Evolutionary conservation across 2,888 invertebrate genomes (phyloP).

Genomic region (Prosopocoilus inquinatus): DNA sequence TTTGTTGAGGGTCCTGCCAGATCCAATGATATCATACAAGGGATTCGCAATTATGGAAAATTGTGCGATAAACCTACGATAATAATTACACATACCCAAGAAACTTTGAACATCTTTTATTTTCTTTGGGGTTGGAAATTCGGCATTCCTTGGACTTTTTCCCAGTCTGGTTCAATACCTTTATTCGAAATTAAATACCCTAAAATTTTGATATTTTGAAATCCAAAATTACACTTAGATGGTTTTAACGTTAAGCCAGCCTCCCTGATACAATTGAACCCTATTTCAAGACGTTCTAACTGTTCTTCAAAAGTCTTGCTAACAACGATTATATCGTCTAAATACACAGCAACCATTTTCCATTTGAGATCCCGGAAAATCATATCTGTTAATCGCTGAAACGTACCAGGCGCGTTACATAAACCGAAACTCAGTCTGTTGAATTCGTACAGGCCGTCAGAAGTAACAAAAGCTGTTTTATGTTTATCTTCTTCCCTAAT

Average conservation of each 20-base stretch:
- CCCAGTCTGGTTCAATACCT: slow-evolving; percentile 26
- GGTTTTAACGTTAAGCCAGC: slow-evolving; percentile 7
- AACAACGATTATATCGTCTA: slow-evolving; percentile 27
- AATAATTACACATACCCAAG: no score
- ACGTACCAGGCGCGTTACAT: slow-evolving; percentile 29
- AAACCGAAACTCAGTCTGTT: slow-evolving; percentile 30
- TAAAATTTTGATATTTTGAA: slow-evolving; percentile 4
- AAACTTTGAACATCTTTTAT: slow-evolving; percentile 9
- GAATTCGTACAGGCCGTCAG: slow-evolving; percentile 28
- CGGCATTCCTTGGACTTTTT: slow-evolving; percentile 23
- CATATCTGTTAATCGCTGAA: slow-evolving; percentile 25
- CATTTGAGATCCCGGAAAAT: slow-evolving; percentile 28
- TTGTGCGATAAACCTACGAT: no score
- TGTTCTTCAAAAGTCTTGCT: slow-evolving; percentile 7
- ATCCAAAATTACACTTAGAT: slow-evolving; percentile 5
- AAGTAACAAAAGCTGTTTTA: slow-evolving; percentile 28
- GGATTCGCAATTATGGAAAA: no score
- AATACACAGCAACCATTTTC: slow-evolving; percentile 26
- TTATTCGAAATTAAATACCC: slow-evolving; percentile 25
- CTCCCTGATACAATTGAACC: slow-evolving; percentile 4
- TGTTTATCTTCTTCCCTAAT: slow-evolving; percentile 20
- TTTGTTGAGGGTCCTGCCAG: slow-evolving; percentile 12
- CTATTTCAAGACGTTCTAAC: not conserved
- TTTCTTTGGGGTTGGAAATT: slow-evolving; percentile 24
- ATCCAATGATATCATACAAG: slow-evolving; percentile 4